These are phyloP conservation scores for Pseudochaenichthys georgianus DNA, from an alignment of 2,797 vertebrate genomes.

Conservation along the genomic window DNA sequence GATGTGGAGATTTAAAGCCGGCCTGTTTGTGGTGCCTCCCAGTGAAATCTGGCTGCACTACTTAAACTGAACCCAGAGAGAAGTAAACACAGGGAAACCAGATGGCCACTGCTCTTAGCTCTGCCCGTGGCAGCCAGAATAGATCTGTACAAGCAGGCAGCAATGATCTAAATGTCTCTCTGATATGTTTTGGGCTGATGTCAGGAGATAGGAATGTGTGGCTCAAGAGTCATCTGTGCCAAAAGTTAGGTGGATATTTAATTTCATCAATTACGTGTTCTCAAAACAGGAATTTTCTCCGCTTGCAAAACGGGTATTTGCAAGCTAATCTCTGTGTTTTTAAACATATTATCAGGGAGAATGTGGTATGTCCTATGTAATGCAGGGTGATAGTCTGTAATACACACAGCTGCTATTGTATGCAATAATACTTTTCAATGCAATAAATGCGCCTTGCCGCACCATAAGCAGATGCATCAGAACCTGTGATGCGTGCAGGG, in stretches of 20 bases:
- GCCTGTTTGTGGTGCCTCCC: constrained; percentile 59
- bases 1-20: constrained; percentile 57
- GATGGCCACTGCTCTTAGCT: constrained; percentile 65
- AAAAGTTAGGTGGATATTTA: constrained; percentile 9
- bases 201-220: constrained; percentile 13
- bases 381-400: neutral
- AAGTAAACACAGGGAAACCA: constrained; percentile 73
- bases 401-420: neutral
- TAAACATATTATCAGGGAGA: no score
- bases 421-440: constrained; percentile 9
- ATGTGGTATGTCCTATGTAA: neutral
- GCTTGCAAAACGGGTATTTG: no score
- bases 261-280: constrained; percentile 1
- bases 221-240: neutral
- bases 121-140: constrained; percentile 57
- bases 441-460: constrained; percentile 1
- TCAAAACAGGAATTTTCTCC: neutral
- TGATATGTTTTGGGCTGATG: constrained; percentile 13
- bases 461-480: neutral
- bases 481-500: constrained; percentile 4
- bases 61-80: constrained; percentile 65
- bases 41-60: constrained; percentile 61
- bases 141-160: constrained; percentile 54
- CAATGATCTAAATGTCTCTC: constrained; percentile 40
- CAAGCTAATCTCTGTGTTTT: no score